Evolutionary conservation across 2,888 invertebrate species (phyloP).

Genomic region (Campoplex nolae): DNA sequence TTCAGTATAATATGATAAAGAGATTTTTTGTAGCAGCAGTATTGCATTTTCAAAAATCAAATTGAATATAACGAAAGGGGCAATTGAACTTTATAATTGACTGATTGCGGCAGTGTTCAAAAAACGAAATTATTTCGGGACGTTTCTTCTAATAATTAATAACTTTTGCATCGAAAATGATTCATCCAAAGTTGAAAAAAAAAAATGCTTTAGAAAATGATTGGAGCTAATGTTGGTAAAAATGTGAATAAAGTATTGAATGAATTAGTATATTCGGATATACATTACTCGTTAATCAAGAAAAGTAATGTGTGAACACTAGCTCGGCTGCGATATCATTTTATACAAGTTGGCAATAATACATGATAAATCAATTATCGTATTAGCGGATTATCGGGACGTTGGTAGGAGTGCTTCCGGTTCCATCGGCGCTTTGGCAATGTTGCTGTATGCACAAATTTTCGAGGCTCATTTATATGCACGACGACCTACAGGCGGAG

Average conservation of each 20-base stretch:
- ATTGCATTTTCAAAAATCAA: not conserved
- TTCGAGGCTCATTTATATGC: conserved; percentile 73
- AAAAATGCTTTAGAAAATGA: not conserved
- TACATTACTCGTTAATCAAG: conserved; percentile 41
- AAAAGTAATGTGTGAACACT: conserved; percentile 37
- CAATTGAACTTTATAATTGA: not conserved
- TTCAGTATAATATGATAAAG: not conserved
- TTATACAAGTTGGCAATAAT: conserved; percentile 72
- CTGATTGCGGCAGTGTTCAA: too few species aligned
- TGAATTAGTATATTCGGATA: not conserved
- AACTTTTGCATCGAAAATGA: too few species aligned
- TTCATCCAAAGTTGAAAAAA: too few species aligned
- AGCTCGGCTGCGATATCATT: conserved; percentile 54
- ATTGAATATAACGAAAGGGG: not conserved
- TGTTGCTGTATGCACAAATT: conserved; percentile 36
- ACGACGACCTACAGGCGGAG: conserved; percentile 71
- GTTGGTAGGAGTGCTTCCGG: conserved; percentile 15
- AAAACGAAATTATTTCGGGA: not conserved
- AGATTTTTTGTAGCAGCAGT: not conserved
- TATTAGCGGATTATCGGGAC: conserved; percentile 80
- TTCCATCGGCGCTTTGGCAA: conserved; percentile 14
- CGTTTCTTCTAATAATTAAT: not conserved
- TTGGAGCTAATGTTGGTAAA: not conserved
- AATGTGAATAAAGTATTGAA: not conserved
- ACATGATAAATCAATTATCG: conserved; percentile 82